phyloP scores from a whole-genome alignment of 2,113 vertebrate species.

The Lota lota region DNA sequence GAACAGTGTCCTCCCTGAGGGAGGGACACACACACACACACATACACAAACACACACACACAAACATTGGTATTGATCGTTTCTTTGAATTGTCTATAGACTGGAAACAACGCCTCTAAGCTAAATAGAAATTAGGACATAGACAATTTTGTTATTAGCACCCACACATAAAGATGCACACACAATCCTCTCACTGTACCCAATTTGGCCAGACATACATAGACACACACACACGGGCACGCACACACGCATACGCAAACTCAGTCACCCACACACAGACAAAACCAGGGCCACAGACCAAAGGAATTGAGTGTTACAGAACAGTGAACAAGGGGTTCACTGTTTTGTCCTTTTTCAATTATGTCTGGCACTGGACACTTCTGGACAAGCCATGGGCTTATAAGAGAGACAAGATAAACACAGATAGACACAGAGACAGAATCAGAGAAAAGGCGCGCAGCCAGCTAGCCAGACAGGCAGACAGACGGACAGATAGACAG shows the following conservation, averaged over 20 bases:
- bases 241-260: neutral
- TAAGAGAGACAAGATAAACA: neutral
- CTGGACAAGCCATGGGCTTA: conserved; percentile 25
- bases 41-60: conserved; percentile 13
- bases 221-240: conserved; percentile 22
- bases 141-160: conserved; percentile 61
- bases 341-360: conserved; percentile 60
- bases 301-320: conserved; percentile 63
- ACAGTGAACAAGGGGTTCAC: conserved; percentile 59
- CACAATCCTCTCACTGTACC: conserved; percentile 29
- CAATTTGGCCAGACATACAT: conserved; percentile 36
- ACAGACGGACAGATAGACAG: neutral
- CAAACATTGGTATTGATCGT: conserved; percentile 65
- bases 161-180: conserved; percentile 28
- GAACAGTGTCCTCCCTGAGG: conserved; percentile 54
- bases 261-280: conserved; percentile 30
- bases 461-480: neutral
- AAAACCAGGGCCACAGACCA: conserved; percentile 27
- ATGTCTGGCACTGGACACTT: conserved; percentile 54
- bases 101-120: conserved; percentile 65
- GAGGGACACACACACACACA: conserved; percentile 34
- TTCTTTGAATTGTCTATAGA: conserved; percentile 63
- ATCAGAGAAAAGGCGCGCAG: neutral
- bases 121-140: conserved; percentile 68
- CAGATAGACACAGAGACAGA: conserved; percentile 14